phyloP scores from a whole-genome alignment of 2,113 vertebrate species.

The Thermophis baileyi region DNA sequence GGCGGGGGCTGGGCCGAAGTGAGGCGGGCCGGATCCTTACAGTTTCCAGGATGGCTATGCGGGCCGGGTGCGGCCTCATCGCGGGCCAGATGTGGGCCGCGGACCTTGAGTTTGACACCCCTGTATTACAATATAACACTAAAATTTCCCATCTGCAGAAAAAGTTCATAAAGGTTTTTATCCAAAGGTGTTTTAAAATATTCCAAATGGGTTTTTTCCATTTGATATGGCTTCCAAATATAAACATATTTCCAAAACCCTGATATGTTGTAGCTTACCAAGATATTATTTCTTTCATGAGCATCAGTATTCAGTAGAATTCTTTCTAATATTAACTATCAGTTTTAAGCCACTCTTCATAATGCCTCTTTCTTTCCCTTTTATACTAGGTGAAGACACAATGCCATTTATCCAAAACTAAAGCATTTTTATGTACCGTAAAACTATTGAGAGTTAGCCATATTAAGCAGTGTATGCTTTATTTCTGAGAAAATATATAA shows the following conservation, averaged over 20 bases:
- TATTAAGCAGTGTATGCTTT: background rate
- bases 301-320: background rate
- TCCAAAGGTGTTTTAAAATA: background rate
- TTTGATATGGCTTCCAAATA: background rate
- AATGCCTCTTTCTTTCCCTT: background rate
- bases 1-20: too few species aligned
- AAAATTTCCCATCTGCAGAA: background rate
- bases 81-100: too few species aligned
- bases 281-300: background rate
- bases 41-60: too few species aligned
- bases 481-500: background rate
- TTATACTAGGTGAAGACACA: background rate
- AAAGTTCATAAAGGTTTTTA: background rate
- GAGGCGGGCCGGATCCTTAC: too few species aligned
- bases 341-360: background rate
- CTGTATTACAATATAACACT: background rate
- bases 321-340: background rate
- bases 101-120: too few species aligned
- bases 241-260: background rate
- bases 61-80: too few species aligned
- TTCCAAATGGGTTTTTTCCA: background rate
- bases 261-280: background rate
- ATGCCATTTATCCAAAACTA: background rate
- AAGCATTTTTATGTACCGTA: background rate
- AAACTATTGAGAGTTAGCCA: background rate